Base-by-base conservation (phyloP, 2,888 invertebrate genomes). In the Mesorhabditis sp. region DNA sequence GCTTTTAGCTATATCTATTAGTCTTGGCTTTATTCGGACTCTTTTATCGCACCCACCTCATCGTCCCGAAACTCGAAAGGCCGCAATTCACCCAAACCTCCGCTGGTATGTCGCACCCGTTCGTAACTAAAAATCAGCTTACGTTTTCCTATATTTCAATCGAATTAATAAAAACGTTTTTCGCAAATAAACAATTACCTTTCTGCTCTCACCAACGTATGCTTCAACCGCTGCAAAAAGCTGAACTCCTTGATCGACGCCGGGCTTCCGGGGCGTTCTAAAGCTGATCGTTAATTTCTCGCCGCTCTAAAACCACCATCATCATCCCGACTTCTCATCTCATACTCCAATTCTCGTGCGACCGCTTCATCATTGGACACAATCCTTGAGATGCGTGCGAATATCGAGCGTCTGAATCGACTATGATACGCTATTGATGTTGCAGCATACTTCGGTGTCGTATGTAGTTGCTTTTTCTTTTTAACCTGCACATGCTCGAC, bases 21-120 rank as follows among this genome's bases (percentile, higher is more conserved):
- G 28, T 28, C 28, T 28, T 28, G 28, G 28, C 28, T 28, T 28
- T 28, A 28, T 28, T 28, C 28, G 28, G 58, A 50, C 58, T 50
- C 58, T 50, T 50, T 50, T n/a, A 2, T 50, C n/a, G 10, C n/a
- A 10, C n/a, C 2, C n/a, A 50, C 58, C 58, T 50, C 58, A 50
- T 50, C 58, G 2, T 50, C 58, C 58, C n/a, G 7, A n/a, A 50
- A 50, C 10, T 50, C 58, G n/a, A 50, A 50, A 50, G 58, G 58
- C 58, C 58, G 58, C n/a, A 50, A 50, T n/a, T 50, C 58, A 13
- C 58, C 58, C 7, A 50, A 50, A 13, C n/a, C 10, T 50, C 58
- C 58, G n/a, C 58, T 50, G 7, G 58, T n/a, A n/a, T 50, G 58
- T 50, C 58, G 58, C 58, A 50, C n/a, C n/a, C 58, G 58, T 50